phyloP scores from a whole-genome alignment of 2,797 vertebrate genomes.

The Hybognathus amarus region DNA sequence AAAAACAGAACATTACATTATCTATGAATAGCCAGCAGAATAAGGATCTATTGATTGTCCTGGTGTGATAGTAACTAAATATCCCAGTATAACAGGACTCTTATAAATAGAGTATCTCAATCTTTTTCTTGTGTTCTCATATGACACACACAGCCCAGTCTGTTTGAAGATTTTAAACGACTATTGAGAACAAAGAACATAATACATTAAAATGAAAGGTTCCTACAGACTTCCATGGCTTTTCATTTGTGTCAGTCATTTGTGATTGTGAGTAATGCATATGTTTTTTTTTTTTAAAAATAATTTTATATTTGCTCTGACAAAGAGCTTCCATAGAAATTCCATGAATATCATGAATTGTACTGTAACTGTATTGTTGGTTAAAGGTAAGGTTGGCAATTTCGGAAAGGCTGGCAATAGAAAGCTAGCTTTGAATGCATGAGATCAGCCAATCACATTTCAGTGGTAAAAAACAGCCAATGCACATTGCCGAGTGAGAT shows the following conservation, averaged over 20 bases:
- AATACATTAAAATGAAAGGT: not conserved
- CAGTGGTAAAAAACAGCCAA: too few relatives aligned
- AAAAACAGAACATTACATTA: slow-evolving; percentile 42
- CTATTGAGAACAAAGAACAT: not conserved
- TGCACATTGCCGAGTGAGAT: too few relatives aligned
- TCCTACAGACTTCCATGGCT: not conserved
- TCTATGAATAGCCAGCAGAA: slow-evolving; percentile 39
- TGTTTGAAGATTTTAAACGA: not conserved
- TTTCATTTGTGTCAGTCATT: not conserved
- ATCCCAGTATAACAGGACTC: slow-evolving; percentile 34
- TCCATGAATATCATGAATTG: not conserved
- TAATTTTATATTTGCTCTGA: not conserved
- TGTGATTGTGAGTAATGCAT: not conserved
- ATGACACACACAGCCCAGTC: not conserved
- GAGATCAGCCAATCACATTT: too few relatives aligned
- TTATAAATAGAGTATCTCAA: slow-evolving; percentile 18
- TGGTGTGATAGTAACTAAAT: slow-evolving; percentile 56
- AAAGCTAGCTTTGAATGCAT: too few relatives aligned
- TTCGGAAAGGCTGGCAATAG: too few relatives aligned
- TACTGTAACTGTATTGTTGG: too few relatives aligned
- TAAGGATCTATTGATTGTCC: slow-evolving; percentile 50
- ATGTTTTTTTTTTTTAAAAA: not conserved
- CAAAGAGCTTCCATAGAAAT: not conserved
- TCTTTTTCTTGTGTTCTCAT: slow-evolving; percentile 9
- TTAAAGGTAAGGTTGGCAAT: too few relatives aligned